Percentiles rank a stretch among this genome's conserved stretches.
phyloP scores from a whole-genome alignment of 2,888 invertebrate species.

The Blastobasis lacticolella region DNA sequence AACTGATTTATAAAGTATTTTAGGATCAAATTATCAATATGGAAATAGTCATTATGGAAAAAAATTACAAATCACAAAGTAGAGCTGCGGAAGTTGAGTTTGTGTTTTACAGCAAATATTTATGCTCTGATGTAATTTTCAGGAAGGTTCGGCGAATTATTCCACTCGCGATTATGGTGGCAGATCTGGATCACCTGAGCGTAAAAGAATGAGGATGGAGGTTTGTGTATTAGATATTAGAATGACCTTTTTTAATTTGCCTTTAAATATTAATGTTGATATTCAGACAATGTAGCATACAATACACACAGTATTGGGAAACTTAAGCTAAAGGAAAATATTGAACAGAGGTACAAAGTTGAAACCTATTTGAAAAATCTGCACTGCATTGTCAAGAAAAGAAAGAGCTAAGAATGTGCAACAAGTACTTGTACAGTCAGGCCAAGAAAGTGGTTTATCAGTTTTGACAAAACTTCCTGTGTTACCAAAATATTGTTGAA shows the following conservation, averaged over 20 bases:
- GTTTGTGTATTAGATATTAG: constrained; percentile 41
- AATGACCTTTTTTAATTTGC: neutral
- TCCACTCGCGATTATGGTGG: constrained; percentile 70
- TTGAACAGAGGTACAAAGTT: neutral
- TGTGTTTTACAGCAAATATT: neutral
- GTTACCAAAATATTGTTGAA: too few relatives aligned
- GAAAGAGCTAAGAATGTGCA: too few relatives aligned
- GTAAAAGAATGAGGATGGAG: constrained; percentile 77
- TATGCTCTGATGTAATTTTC: constrained; percentile 18
- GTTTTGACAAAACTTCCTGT: too few relatives aligned
- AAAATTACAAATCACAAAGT: too few relatives aligned
- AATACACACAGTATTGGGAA: neutral
- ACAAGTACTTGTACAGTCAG: too few relatives aligned
- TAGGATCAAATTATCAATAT: too few relatives aligned
- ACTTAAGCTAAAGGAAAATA: neutral
- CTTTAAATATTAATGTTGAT: neutral
- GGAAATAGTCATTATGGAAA: too few relatives aligned
- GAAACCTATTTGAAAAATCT: neutral
- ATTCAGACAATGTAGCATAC: neutral
- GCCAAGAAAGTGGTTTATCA: too few relatives aligned
- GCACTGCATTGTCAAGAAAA: neutral
- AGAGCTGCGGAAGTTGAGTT: neutral
- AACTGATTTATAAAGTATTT: too few relatives aligned
- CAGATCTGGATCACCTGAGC: constrained; percentile 76
- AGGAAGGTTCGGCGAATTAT: constrained; percentile 66